Percentiles rank a stretch among this genome's conserved stretches.
These are phyloP conservation scores for Busseola fusca DNA, from an alignment of 2,888 invertebrate genomes.

Conservation along the genomic window DNA sequence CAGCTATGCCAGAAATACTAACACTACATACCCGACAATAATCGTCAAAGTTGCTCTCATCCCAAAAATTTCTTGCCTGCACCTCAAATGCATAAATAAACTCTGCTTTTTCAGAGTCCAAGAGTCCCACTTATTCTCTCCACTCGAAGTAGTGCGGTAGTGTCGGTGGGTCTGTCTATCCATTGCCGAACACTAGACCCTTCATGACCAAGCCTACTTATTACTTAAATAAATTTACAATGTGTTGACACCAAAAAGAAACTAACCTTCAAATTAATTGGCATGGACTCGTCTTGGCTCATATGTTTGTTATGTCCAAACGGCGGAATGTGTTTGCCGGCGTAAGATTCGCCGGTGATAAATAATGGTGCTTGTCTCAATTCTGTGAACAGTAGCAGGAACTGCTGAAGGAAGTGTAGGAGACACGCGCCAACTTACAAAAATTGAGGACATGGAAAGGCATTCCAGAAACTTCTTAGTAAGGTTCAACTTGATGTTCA, in stretches of 20 bases:
- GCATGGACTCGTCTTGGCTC: constrained; percentile 55
- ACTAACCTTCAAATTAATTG: constrained; percentile 63
- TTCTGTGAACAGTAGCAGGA: constrained; percentile 78
- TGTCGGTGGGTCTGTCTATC: constrained; percentile 50
- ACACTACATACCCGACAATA: background rate
- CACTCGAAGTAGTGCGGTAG: constrained; percentile 45
- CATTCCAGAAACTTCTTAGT: constrained; percentile 78
- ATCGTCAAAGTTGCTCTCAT: background rate
- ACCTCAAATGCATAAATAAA: constrained; percentile 24
- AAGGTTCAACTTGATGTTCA: constrained; percentile 59
- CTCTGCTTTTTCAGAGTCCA: constrained; percentile 43
- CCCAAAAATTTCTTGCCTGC: constrained; percentile 29
- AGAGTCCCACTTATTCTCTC: constrained; percentile 41
- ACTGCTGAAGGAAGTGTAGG: constrained; percentile 11
- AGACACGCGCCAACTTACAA: constrained; percentile 60
- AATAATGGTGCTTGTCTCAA: constrained; percentile 75
- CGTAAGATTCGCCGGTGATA: constrained; percentile 69
- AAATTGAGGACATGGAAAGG: constrained; percentile 68
- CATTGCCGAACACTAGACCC: constrained; percentile 56
- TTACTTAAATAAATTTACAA: no score
- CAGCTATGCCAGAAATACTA: no score
- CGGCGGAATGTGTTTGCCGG: constrained; percentile 78
- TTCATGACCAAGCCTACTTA: background rate
- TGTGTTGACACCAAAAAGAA: background rate
- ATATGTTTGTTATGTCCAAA: constrained; percentile 52